Evolutionary conservation across 1,140 invertebrate genomes (phyloP).

Genomic region (Ptiloglossa arizonensis): DNA sequence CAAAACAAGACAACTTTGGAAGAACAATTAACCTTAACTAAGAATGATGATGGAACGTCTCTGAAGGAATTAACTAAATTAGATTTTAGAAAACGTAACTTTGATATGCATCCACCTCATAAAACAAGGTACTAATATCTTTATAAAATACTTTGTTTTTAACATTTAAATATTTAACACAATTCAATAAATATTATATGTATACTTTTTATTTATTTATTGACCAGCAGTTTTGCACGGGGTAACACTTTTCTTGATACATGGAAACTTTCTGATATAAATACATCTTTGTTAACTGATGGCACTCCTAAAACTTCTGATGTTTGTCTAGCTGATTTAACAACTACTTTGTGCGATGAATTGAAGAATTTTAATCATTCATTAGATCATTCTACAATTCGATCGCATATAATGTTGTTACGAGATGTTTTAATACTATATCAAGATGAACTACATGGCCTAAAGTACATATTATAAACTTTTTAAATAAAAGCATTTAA

Average conservation of each 20-base stretch:
- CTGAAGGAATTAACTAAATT: constrained; percentile 63
- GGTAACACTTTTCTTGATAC: constrained; percentile 84
- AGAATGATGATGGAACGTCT: constrained; percentile 64
- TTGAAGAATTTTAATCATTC: constrained; percentile 83
- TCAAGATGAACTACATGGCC: constrained; percentile 83
- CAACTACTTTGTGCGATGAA: constrained; percentile 89
- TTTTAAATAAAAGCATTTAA: neutral
- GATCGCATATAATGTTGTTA: constrained; percentile 80
- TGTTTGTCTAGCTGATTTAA: constrained; percentile 87
- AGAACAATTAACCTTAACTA: constrained; percentile 73
- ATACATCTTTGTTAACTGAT: constrained; percentile 85
- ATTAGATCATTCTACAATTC: constrained; percentile 74
- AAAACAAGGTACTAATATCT: constrained; percentile 68
- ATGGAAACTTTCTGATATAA: constrained; percentile 87
- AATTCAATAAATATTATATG: constrained; percentile 11
- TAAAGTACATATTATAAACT: constrained; percentile 78
- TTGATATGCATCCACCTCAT: constrained; percentile 64
- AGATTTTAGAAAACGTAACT: constrained; percentile 62
- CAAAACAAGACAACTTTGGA: constrained; percentile 80
- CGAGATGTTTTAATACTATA: constrained; percentile 84
- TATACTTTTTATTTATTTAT: constrained; percentile 34
- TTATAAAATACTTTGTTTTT: constrained; percentile 53
- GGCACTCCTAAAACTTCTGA: constrained; percentile 86
- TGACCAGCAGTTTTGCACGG: constrained; percentile 72
- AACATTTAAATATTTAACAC: constrained; percentile 6